A percentile compares a stretch with the other conserved stretches of the same genome.
phyloP scores from a whole-genome alignment of 2,888 invertebrate genomes.

The Netelia inedita region DNA sequence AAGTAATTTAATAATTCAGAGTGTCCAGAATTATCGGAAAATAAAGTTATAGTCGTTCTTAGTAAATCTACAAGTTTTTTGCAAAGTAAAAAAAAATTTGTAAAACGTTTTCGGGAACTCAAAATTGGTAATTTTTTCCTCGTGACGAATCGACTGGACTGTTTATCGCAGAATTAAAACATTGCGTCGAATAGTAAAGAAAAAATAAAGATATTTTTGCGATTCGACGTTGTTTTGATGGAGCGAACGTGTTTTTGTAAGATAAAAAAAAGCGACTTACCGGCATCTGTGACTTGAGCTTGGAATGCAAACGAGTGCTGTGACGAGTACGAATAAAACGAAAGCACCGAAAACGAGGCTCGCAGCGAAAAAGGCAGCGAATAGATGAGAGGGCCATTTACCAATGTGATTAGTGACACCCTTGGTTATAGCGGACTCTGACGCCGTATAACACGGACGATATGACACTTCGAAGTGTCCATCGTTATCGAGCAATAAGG shows the following conservation, averaged over 20 bases:
- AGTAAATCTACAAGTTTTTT: no score
- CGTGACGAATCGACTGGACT: no score
- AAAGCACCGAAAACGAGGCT: constrained; percentile 73
- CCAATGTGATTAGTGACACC: constrained; percentile 75
- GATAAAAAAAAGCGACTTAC: constrained; percentile 49
- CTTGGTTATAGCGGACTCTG: constrained; percentile 71
- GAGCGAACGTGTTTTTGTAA: not conserved
- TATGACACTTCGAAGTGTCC: constrained; percentile 26
- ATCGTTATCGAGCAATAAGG: constrained; percentile 57
- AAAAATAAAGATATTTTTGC: not conserved
- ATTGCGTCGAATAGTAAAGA: not conserved
- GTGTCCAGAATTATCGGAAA: no score
- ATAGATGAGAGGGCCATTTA: constrained; percentile 77
- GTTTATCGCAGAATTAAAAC: no score
- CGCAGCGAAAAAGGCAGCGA: constrained; percentile 73
- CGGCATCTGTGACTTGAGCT: constrained; percentile 69
- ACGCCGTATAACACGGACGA: constrained; percentile 43
- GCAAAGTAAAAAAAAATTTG: no score
- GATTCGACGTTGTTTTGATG: not conserved
- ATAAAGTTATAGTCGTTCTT: no score
- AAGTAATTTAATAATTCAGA: no score
- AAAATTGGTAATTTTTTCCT: no score
- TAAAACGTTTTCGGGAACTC: no score
- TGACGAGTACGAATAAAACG: constrained; percentile 72
- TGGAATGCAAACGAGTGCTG: constrained; percentile 71